Conservation (phyloP, 2,797 vertebrate genomes). For the Merluccius polli region DNA sequence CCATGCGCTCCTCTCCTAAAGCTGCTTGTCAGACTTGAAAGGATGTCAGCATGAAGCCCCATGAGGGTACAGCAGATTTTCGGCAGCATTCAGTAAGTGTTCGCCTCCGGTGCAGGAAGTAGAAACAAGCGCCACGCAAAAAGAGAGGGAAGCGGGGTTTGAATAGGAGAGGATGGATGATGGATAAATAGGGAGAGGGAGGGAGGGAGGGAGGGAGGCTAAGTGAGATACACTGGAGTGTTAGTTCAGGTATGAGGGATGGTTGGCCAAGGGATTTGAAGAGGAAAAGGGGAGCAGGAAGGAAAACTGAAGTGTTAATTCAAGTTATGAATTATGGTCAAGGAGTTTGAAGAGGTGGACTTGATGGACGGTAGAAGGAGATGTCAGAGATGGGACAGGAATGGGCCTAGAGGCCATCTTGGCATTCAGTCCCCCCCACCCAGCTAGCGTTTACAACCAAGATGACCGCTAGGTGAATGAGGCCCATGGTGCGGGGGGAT, state of each 20-base stretch:
- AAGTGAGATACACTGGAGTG: background rate
- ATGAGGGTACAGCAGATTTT: constrained; percentile 30
- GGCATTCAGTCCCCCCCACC: no score
- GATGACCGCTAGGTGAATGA: background rate
- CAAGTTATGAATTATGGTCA: background rate
- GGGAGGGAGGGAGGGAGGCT: constrained; percentile 1
- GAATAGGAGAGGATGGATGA: constrained; percentile 17
- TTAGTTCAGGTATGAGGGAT: constrained; percentile 47
- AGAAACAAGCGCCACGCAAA: constrained; percentile 41
- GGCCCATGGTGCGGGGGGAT: background rate
- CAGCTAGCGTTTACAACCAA: background rate
- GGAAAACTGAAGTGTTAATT: background rate
- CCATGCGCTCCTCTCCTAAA: constrained; percentile 9
- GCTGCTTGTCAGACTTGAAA: constrained; percentile 48
- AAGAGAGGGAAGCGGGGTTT: constrained; percentile 43
- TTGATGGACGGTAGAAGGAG: no score
- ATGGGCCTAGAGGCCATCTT: no score
- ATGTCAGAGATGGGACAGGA: no score
- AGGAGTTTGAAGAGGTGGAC: background rate
- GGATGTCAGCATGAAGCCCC: constrained; percentile 31
- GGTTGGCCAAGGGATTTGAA: constrained; percentile 27
- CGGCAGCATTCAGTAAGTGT: constrained; percentile 35
- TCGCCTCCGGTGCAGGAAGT: constrained; percentile 54
- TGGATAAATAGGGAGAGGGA: constrained; percentile 24
- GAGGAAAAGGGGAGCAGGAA: constrained; percentile 9